These are phyloP conservation scores for Danio aesculapii DNA, from an alignment of 2,797 vertebrate genomes.

Conservation along the genomic window DNA sequence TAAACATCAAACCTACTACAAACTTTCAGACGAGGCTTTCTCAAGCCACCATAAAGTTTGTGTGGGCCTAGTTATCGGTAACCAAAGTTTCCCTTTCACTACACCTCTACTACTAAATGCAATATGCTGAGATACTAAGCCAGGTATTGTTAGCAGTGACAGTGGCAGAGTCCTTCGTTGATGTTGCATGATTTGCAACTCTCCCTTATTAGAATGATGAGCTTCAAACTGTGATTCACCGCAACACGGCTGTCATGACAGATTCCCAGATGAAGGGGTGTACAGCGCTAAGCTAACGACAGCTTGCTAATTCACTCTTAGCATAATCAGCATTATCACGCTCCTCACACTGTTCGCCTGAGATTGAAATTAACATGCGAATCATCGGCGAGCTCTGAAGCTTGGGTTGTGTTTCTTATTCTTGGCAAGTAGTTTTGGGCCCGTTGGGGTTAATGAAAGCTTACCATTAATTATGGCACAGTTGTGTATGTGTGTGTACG, in stretches of 20 bases:
- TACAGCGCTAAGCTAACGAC: slow-evolving; percentile 47
- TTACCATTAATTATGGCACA: slow-evolving; percentile 39
- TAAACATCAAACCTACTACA: too few relatives aligned
- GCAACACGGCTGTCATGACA: slow-evolving; percentile 62
- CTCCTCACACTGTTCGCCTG: slow-evolving; percentile 15
- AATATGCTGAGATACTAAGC: slow-evolving; percentile 59
- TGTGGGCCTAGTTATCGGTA: too few relatives aligned
- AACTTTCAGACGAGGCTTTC: too few relatives aligned
- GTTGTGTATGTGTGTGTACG: slow-evolving; percentile 39
- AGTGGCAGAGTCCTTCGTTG: slow-evolving; percentile 28
- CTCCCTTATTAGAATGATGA: slow-evolving; percentile 56
- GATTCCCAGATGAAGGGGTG: slow-evolving; percentile 39
- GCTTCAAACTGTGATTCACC: slow-evolving; percentile 54
- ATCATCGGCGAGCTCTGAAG: slow-evolving; percentile 2
- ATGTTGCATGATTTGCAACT: slow-evolving; percentile 34
- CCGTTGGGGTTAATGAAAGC: slow-evolving; percentile 55
- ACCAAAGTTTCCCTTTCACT: too few relatives aligned
- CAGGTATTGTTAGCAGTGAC: not conserved
- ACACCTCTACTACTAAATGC: too few relatives aligned
- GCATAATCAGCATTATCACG: slow-evolving; percentile 46
- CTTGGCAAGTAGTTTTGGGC: slow-evolving; percentile 36
- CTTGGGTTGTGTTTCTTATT: slow-evolving; percentile 17
- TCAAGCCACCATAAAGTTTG: too few relatives aligned
- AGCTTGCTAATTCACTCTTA: slow-evolving; percentile 48
- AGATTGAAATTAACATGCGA: slow-evolving; percentile 43